A percentile compares a stretch with the other conserved stretches of the same genome.
phyloP scores from a whole-genome alignment of 2,113 vertebrate genomes.

The Alethe diademata region DNA sequence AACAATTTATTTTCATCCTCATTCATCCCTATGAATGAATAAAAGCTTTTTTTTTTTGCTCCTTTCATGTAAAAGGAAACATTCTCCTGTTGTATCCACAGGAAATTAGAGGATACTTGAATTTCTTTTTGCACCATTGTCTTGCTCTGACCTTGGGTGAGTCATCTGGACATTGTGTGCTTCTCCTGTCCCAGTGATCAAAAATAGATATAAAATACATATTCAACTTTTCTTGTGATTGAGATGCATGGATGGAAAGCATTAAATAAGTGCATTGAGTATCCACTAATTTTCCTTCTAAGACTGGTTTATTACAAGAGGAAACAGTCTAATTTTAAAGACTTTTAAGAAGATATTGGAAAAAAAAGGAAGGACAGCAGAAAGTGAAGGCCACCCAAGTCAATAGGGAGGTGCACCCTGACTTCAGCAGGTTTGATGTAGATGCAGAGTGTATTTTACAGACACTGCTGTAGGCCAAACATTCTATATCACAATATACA shows the following conservation, averaged over 20 bases:
- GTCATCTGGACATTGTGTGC: neutral
- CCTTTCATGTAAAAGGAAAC: neutral
- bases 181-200: neutral
- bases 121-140: neutral
- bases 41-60: neutral
- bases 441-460: neutral
- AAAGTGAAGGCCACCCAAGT: neutral
- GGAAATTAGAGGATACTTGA: neutral
- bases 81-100: neutral
- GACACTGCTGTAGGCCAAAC: neutral
- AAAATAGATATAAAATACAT: neutral
- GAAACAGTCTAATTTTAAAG: neutral
- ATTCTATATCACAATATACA: neutral
- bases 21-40: conserved; percentile 37
- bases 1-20: conserved; percentile 49
- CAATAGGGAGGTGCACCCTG: neutral
- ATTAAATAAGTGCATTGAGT: neutral
- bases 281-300: neutral
- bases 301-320: neutral
- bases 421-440: neutral
- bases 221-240: neutral
- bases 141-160: neutral
- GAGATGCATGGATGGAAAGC: neutral
- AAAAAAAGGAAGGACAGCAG: neutral
- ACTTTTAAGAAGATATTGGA: neutral